Base-by-base conservation (phyloP, 2,113 vertebrate species). In the Halcyon malimbica region DNA sequence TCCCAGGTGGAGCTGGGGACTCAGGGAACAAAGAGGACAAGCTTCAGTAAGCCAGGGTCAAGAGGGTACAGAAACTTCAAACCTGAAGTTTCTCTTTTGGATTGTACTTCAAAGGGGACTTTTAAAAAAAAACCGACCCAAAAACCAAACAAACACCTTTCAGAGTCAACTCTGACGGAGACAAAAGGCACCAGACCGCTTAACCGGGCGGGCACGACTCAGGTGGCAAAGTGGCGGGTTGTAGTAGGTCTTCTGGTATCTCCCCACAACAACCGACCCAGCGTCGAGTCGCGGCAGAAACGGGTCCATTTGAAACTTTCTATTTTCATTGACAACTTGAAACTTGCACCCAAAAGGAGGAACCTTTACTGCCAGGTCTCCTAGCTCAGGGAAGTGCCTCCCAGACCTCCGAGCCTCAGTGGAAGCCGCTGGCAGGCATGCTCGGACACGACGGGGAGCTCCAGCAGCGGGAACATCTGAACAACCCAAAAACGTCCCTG, bases 201-300 rank as follows among this genome's bases (percentile, higher is more conserved):
- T 10, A 21, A 11, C 31, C 5, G 23, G 31, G 42, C 18, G 33
- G 9, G 21, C 37, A 23, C 1, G 1, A 42, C 21, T 8, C 9
- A 4, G 20, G 12, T 3, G 16, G 59, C n/a, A 48, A 11, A 67
- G 19, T 1, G 6, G 25, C 1, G 33, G 5, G n/a, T 1, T 59
- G 48, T 11, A 23, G 31, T 2, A 31, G 29, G 44, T 29, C 41
- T 50, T 25, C 69, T 28, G 29, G 10, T 31, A 4, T 3, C 7
- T 51, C 8, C 64, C 19, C 35, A 39, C 37, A 19, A 42, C 3
- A 44, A 26, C 0, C 63, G 44, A 31, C 5, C 13, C 54, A 21
- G 4, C 13, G 18, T 3, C 28, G 35, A 63, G 9, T 31, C 60
- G 26, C 0, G 2, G 17, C 2, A 51, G 41, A 51, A 62, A 33